Evolutionary conservation across 1,140 invertebrate genomes (phyloP), one percentile per base, ranked within the genome.

Genomic region (Choristoneura fumiferana): DNA sequence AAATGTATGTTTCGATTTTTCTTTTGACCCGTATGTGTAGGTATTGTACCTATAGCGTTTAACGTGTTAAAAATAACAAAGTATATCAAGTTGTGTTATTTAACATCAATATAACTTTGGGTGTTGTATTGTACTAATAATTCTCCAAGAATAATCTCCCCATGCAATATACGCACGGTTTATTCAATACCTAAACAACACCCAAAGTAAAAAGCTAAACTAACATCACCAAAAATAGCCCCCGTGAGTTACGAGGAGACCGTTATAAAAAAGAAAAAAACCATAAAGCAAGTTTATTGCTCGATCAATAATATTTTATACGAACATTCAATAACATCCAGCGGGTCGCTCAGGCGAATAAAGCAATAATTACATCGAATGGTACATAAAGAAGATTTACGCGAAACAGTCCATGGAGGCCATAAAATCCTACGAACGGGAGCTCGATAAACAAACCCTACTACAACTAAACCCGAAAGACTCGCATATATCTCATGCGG

Each of bases 241-340:
- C 58, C 67, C 36, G 58, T 49, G 67, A 73, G 56, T 72, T 70
- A 73, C 73, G 64, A 68, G 60, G 58, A 59, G 58, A 58, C 67
- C 69, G 67, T 77, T 68, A 71, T 75, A 78, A 81, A 84, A 84
- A 77, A 76, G 64, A 63, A 62, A 60, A 63, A 65, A 59, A 54
- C 61, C 79, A 81, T 85, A 87, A 87, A 84, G 62, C 71, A 80
- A 73, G 63, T 81, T 87, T 84, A 86, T 83, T 76, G 71, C 61
- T 49, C 73, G 54, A 87, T 87, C 83, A 83, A 87, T 85, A 83
- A 84, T 78, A 78, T 78, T 81, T 85, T 85, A 85, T 85, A 71
- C 71, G 71, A 71, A 68, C 80, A 78, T 84, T 86, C 84, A 84
- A 83, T 86, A 84, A 82, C 78, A 76, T 71, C 67, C 76, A 78